A percentile compares a stretch with the other conserved stretches of the same genome.
Evolutionary conservation across 2,113 vertebrate genomes (phyloP).

Genomic region (Fregetta grallaria): DNA sequence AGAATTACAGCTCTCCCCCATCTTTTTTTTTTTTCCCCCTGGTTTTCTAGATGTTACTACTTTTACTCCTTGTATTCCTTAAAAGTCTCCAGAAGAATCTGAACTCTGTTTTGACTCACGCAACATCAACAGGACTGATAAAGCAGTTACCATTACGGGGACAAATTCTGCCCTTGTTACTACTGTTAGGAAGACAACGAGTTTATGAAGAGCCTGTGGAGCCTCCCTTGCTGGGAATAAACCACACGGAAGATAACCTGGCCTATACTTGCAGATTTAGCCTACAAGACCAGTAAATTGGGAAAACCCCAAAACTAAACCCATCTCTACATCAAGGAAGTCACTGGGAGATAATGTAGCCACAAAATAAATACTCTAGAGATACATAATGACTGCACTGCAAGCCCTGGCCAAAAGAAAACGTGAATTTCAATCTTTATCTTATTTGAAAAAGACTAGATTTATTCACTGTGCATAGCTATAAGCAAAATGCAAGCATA

Average conservation of each 20-base stretch:
- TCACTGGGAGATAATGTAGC: not conserved
- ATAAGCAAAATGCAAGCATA: not conserved
- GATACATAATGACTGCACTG: not conserved
- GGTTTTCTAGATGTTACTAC: not conserved
- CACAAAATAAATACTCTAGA: not conserved
- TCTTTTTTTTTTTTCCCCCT: not conserved
- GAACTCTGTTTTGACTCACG: not conserved
- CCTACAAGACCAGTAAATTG: not conserved
- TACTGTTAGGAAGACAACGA: not conserved
- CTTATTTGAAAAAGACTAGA: conserved; percentile 8
- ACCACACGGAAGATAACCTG: not conserved
- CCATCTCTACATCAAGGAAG: not conserved
- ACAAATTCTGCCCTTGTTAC: not conserved
- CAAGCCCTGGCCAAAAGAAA: not conserved
- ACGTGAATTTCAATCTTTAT: conserved; percentile 34
- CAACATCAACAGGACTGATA: not conserved
- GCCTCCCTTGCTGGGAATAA: not conserved
- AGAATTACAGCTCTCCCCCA: not conserved
- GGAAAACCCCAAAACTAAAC: not conserved
- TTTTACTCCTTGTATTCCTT: not conserved
- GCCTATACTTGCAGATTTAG: not conserved
- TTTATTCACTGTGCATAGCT: not conserved
- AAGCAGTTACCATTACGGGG: not conserved
- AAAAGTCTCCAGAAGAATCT: not conserved
- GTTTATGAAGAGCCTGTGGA: not conserved